Evolutionary conservation across 2,797 vertebrate genomes (phyloP).

Genomic region (Onychomys arenicola): DNA sequence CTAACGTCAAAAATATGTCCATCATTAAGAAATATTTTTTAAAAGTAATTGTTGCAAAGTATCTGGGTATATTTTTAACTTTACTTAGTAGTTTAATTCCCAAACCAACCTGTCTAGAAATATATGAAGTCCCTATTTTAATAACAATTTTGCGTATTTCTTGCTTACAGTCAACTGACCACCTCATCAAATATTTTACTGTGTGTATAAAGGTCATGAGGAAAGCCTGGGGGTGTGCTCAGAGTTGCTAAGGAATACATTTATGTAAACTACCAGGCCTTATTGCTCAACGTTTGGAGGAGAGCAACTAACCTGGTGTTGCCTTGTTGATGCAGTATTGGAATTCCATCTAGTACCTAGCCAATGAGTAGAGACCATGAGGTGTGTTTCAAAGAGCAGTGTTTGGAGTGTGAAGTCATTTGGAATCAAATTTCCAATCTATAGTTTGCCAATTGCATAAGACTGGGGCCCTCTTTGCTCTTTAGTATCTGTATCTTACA

Average conservation of each 20-base stretch:
- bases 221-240: neutral
- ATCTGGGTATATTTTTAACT: neutral
- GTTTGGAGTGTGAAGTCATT: neutral
- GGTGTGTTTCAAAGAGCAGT: neutral
- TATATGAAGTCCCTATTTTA: neutral
- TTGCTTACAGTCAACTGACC: conserved; percentile 13
- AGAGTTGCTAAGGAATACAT: conserved; percentile 17
- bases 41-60: neutral
- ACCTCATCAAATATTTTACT: neutral
- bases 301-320: neutral
- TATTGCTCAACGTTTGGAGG: conserved; percentile 10
- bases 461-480: neutral
- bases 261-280: conserved; percentile 50
- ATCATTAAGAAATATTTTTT: neutral
- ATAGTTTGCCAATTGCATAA: neutral
- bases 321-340: neutral
- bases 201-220: neutral
- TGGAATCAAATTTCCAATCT: conserved; percentile 20
- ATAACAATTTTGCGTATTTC: neutral
- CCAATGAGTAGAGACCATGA: neutral
- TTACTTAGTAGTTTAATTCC: neutral
- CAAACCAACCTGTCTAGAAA: conserved; percentile 10
- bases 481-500: neutral
- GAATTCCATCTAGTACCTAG: conserved; percentile 35
- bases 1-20: neutral